Evolutionary conservation across 1,140 invertebrate genomes (phyloP).

Genomic region (Caenorhabditis latens): DNA sequence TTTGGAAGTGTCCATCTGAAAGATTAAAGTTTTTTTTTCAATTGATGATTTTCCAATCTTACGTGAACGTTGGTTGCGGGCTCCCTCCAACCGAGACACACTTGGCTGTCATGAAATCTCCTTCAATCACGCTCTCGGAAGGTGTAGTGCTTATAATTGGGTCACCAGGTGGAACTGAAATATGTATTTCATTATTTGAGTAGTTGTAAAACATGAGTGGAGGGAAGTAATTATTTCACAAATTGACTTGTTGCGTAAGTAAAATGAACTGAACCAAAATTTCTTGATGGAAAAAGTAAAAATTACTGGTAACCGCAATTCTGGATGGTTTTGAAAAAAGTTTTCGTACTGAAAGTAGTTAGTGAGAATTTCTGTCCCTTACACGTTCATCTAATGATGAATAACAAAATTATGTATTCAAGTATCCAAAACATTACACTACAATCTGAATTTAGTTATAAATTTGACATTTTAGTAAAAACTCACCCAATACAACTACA

Average conservation of each 20-base stretch:
- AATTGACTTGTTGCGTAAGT: conserved; percentile 5
- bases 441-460: no score
- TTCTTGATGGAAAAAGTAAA: no score
- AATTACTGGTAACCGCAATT: no score
- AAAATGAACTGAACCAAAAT: not conserved
- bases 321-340: no score
- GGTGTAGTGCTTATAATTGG: conserved; percentile 55
- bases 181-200: not conserved
- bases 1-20: conserved; percentile 36
- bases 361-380: no score
- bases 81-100: conserved; percentile 59
- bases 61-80: conserved; percentile 60
- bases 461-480: no score
- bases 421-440: no score
- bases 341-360: no score
- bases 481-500: not conserved
- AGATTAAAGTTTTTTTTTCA: not conserved
- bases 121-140: conserved; percentile 57
- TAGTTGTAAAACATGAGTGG: not conserved
- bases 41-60: not conserved
- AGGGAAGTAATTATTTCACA: conserved; percentile 10
- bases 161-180: conserved; percentile 65
- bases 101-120: conserved; percentile 58
- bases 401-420: no score
- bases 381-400: no score